These are phyloP conservation scores for Numenius arquata DNA, from an alignment of 2,113 vertebrate species.

Conservation along the genomic window DNA sequence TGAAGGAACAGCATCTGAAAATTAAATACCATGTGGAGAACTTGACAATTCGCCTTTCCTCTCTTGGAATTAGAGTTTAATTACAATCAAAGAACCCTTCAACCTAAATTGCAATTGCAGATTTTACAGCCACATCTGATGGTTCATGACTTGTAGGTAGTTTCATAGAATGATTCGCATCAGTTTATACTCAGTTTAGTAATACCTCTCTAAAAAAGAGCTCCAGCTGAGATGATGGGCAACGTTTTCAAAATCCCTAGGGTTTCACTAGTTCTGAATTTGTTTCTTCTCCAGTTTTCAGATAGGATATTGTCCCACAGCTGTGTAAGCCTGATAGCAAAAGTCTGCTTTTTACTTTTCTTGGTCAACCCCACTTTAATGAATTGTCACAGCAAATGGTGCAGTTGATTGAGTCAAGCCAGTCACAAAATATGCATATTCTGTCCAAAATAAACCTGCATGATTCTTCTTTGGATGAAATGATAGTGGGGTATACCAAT, in stretches of 20 bases:
- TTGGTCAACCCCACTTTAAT: background rate
- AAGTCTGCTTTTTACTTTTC: background rate
- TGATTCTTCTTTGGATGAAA: background rate
- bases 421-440: background rate
- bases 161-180: background rate
- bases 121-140: background rate
- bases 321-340: background rate
- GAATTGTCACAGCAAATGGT: background rate
- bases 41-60: background rate
- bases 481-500: background rate
- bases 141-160: background rate
- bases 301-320: background rate
- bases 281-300: background rate
- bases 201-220: background rate
- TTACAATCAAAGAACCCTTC: constrained; percentile 24
- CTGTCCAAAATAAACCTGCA: background rate
- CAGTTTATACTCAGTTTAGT: background rate
- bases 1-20: constrained; percentile 25
- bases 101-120: background rate
- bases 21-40: background rate
- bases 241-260: background rate
- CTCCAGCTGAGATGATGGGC: background rate
- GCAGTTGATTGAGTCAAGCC: background rate
- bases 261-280: background rate
- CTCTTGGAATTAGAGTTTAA: constrained; percentile 5